Evolutionary conservation across 2,888 invertebrate species (phyloP), one percentile per base, ranked within the genome.

Genomic region (Dorcus parallelipipedus): DNA sequence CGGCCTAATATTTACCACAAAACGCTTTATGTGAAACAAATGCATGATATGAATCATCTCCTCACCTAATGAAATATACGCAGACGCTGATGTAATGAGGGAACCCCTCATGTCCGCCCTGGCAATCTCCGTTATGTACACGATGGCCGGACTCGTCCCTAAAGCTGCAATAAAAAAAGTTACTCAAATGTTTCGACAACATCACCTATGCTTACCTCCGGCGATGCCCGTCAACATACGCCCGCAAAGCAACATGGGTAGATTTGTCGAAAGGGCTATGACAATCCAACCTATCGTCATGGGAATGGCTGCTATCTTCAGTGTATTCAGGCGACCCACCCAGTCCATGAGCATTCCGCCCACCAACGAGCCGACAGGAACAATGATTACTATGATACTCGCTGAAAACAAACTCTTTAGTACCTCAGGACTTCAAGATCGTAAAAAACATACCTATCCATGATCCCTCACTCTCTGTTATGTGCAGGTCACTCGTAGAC

Each of bases 71-170:
- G 85, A 85, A 5, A 84, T 84, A 63, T 83, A 78, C 3, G 83
- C 82, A 2, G 85, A 84, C 3, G 83, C 83, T 38, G 80, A 77
- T 8, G 84, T 83, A 59, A 84, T 82, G 48, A 85, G 73, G 8
- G 84, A 82, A n/a, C 85, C 85, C 59, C 85, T 72, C 59, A 84
- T 75, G 67, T 85, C 84, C 2, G 84, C 83, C 47, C 83, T 74
- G 0, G 84, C 83, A 1, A 85, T 82, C 74, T 85, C 85, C 6
- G 85, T 85, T 55, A 85, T 83, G 72, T 85, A 85, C 23, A 85
- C 84, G 45, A 84, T 82, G 1, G 84, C 84, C 9, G 85, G 84
- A 63, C 84, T 83, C 1, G 83, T 82, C 9, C 83, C 83, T 72
- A 84, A 76, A 2, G 84, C 84, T 75, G 61, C 54, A 74, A 23